Conservation (phyloP, 2,797 vertebrate species). For the Clamator glandarius region DNA sequence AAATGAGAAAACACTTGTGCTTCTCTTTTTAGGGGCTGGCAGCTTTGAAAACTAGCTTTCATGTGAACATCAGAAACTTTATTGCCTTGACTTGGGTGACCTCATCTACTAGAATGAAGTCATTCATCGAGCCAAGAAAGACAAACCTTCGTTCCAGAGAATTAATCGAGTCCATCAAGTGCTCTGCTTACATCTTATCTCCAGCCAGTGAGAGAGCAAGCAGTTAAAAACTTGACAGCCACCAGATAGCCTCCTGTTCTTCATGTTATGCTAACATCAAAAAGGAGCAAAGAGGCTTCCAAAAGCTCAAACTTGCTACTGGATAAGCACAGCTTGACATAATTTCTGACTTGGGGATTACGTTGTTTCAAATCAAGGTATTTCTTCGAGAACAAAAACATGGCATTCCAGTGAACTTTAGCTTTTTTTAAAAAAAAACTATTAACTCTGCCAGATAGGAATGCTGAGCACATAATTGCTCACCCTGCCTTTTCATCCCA, state of each 20-base stretch:
- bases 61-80: constrained; percentile 88
- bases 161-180: constrained; percentile 91
- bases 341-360: constrained; percentile 79
- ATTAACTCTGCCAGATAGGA: constrained; percentile 79
- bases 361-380: constrained; percentile 74
- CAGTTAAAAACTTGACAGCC: constrained; percentile 87
- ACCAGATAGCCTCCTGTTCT: constrained; percentile 84
- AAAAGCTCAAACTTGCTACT: constrained; percentile 75
- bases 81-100: constrained; percentile 89
- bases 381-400: constrained; percentile 75
- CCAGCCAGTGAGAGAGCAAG: constrained; percentile 79
- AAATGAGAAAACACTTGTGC: constrained; percentile 75
- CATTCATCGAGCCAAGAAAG: constrained; percentile 88
- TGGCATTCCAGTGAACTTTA: constrained; percentile 72
- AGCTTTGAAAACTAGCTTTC: constrained; percentile 79
- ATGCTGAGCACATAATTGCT: constrained; percentile 86
- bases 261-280: constrained; percentile 86
- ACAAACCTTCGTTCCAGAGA: constrained; percentile 90
- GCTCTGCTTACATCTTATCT: constrained; percentile 78
- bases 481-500: constrained; percentile 85
- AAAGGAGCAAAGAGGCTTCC: constrained; percentile 72
- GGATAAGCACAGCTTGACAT: constrained; percentile 83
- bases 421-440: constrained; percentile 64
- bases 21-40: constrained; percentile 63
- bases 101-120: constrained; percentile 93